phyloP scores from a whole-genome alignment of 2,888 invertebrate species.

The Smittia sp. region DNA sequence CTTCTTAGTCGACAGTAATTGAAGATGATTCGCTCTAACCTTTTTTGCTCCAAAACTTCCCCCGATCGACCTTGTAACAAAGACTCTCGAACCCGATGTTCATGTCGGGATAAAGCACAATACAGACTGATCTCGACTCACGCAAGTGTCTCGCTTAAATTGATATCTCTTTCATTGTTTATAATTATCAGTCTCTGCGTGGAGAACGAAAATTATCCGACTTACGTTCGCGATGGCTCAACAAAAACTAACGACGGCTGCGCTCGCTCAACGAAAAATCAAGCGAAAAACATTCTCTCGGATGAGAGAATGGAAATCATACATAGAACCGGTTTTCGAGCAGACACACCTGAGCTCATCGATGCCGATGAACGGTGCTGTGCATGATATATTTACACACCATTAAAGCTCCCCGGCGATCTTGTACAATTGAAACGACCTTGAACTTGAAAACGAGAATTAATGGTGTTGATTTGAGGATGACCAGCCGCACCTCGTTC shows the following conservation, averaged over 20 bases:
- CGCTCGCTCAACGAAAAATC: neutral
- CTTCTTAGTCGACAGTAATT: no score
- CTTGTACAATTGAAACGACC: conserved; percentile 2
- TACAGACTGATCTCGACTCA: neutral
- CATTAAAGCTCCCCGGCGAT: neutral
- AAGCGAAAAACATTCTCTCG: neutral
- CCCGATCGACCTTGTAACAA: neutral
- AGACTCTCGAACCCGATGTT: neutral
- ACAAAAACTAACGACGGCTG: neutral
- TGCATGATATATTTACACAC: neutral
- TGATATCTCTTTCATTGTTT: neutral
- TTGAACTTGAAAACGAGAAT: conserved; percentile 1
- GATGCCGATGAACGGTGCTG: neutral
- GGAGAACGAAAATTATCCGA: neutral
- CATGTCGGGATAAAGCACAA: neutral
- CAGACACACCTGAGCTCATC: neutral
- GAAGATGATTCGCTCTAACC: neutral
- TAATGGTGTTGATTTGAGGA: neutral
- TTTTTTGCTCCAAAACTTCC: neutral
- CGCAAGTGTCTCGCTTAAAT: neutral
- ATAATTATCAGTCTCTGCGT: neutral
- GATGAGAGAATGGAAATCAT: neutral
- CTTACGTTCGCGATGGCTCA: neutral
- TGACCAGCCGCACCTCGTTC: neutral
- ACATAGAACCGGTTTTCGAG: neutral